Base-by-base conservation (phyloP, 2,888 invertebrate genomes). In the Cremastinae sp. region DNA sequence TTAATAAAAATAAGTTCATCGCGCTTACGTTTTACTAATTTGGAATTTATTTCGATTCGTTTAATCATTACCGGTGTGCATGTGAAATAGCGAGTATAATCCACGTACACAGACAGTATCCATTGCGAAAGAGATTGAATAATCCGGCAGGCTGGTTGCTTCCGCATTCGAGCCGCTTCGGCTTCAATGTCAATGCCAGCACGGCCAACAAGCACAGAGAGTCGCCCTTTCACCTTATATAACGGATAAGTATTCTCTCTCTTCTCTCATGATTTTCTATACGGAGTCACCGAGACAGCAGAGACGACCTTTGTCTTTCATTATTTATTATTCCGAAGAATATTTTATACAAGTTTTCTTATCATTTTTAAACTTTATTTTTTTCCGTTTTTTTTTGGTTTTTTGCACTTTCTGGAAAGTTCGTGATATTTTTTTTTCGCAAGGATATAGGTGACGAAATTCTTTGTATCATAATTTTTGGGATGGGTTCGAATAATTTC, bases 191-290 rank as follows among this genome's bases (percentile, higher is more conserved):
- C 89, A 89, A 89, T 89, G 89, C 84, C 89, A 76, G 56, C 20
- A 69, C 43, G 22, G 37, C 20, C 76, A 68, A 73, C 58, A 64
- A 85, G n/a, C n/a, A n/a, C 69, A 65, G 2, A 5, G 28, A 28
- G 86, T 83, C 87, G 86, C 88, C 89, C 89, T 89, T 89, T 89
- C 89, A 89, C 89, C 89, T 89, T 89, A 89, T 89, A 89, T 89
- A 87, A 87, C 83, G 82, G 81, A 82, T 76, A 81, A 53, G 51
- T 80, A 77, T 81, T 81, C 73, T 69, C 72, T 64, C 51, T n/a
- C 37, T 64, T 49, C 51, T 55, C 73, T 22, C 12, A 62, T 51
- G 37, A 8, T 72, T 56, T 45, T 64, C 45, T 53, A 59, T 53
- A 76, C 45, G 51, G 43, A 39, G 37, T 49, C 16, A 37, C 41